A percentile compares a stretch with the other conserved stretches of the same genome.
These are phyloP conservation scores for Athalia rosae DNA, from an alignment of 2,888 invertebrate species.

Conservation along the genomic window DNA sequence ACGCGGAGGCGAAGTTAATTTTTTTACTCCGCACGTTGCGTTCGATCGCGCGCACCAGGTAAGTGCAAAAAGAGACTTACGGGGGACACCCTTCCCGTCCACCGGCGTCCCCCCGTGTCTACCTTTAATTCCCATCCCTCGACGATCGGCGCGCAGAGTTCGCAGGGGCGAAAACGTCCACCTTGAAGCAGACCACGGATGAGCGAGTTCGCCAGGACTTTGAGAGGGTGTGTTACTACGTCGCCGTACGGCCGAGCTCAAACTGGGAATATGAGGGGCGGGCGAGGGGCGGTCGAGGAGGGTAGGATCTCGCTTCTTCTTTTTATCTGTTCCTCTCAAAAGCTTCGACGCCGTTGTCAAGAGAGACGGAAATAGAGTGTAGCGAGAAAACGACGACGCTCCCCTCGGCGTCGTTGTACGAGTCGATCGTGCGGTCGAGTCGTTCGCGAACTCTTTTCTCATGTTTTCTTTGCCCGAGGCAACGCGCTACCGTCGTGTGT, in stretches of 20 bases:
- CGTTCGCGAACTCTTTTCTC: conserved; percentile 12
- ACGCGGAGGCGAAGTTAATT: too few relatives aligned
- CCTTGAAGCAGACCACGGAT: conserved; percentile 36
- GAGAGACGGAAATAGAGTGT: too few relatives aligned
- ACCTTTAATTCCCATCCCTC: background rate
- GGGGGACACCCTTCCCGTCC: conserved; percentile 1
- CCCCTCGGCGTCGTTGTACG: background rate
- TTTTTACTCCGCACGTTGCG: conserved; percentile 37
- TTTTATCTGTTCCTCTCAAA: conserved; percentile 2
- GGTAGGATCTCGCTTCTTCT: conserved; percentile 14
- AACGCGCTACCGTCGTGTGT: background rate
- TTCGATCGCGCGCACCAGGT: conserved; percentile 38
- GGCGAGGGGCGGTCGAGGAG: background rate
- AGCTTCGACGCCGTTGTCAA: too few relatives aligned
- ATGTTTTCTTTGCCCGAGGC: background rate
- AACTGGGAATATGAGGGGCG: too few relatives aligned
- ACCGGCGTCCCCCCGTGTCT: conserved; percentile 6
- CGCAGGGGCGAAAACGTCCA: conserved; percentile 38
- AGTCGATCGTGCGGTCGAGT: background rate
- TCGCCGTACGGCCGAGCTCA: too few relatives aligned
- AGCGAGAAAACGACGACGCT: conserved; percentile 22
- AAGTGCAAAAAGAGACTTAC: conserved; percentile 33
- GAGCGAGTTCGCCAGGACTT: conserved; percentile 33
- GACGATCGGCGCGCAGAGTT: background rate
- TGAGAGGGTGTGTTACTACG: background rate